Percentiles rank a stretch among this genome's conserved stretches.
Conservation (phyloP, 2,113 vertebrate species). For the Gnathonemus longibarbis region DNA sequence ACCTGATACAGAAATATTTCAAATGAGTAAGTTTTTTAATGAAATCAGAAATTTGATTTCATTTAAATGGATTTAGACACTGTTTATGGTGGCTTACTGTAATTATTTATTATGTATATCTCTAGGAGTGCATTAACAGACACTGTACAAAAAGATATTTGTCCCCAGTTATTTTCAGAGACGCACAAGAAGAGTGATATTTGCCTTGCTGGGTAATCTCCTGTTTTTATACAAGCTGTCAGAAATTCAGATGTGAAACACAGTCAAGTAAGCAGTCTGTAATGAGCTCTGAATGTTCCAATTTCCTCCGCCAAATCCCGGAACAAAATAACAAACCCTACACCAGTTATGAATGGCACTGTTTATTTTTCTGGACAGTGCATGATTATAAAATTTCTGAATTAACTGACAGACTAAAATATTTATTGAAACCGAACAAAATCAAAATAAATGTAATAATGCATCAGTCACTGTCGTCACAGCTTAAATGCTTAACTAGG, state of each 20-base stretch:
- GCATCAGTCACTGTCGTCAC: conserved; percentile 46
- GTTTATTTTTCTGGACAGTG: conserved; percentile 68
- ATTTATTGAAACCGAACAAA: conserved; percentile 63
- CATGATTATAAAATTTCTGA: conserved; percentile 63
- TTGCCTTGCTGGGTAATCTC: conserved; percentile 51
- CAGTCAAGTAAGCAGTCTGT: conserved; percentile 64
- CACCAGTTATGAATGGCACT: conserved; percentile 48
- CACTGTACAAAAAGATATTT: conserved; percentile 21
- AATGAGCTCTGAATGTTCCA: conserved; percentile 23
- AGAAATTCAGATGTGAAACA: conserved; percentile 54
- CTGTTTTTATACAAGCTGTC: conserved; percentile 62
- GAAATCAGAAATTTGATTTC: not conserved
- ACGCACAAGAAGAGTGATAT: conserved; percentile 52
- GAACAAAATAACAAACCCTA: conserved; percentile 57
- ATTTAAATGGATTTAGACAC: not conserved
- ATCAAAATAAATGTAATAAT: conserved; percentile 55
- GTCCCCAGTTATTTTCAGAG: conserved; percentile 14
- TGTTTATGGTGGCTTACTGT: not conserved
- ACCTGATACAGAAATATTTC: not conserved
- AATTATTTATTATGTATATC: not conserved
- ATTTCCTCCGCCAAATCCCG: conserved; percentile 46
- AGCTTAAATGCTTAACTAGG: conserved; percentile 1
- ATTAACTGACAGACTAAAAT: conserved; percentile 69
- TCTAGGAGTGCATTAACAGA: conserved; percentile 39
- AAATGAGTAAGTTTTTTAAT: not conserved